These are phyloP conservation scores for Diadumene lineata DNA, from an alignment of 92 coral and sea anemone species.

Conservation along the genomic window DNA sequence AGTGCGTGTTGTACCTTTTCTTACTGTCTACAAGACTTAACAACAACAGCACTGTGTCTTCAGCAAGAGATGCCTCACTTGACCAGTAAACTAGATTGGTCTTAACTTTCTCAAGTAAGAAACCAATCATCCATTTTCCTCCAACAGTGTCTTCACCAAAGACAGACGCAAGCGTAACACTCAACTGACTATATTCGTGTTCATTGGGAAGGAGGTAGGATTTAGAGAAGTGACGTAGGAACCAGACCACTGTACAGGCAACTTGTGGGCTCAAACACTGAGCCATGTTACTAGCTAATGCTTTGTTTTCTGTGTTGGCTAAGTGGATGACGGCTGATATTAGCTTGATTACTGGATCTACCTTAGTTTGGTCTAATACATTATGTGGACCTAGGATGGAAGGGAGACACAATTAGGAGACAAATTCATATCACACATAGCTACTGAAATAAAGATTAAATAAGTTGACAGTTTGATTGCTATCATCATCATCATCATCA, in stretches of 20 bases:
- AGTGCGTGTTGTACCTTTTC: constrained; percentile 53
- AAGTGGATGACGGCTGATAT: constrained; percentile 66
- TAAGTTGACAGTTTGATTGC: too few relatives aligned
- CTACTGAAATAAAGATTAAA: too few relatives aligned
- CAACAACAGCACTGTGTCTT: constrained; percentile 81
- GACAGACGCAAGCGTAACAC: constrained; percentile 63
- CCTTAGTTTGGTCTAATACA: constrained; percentile 40
- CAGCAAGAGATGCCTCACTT: constrained; percentile 81
- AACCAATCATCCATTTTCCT: constrained; percentile 81
- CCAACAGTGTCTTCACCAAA: constrained; percentile 83
- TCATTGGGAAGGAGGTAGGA: constrained; percentile 89
- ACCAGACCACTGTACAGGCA: constrained; percentile 92
- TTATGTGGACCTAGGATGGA: constrained; percentile 42
- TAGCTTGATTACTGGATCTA: constrained; percentile 75
- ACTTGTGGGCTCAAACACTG: constrained; percentile 90
- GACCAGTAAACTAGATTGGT: constrained; percentile 88
- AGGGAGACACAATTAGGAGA: too few relatives aligned
- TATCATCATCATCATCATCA: too few relatives aligned
- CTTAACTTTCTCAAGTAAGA: constrained; percentile 78
- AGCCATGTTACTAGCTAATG: constrained; percentile 69
- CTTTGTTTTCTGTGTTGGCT: constrained; percentile 80
- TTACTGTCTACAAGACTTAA: constrained; percentile 80
- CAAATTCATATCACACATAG: too few relatives aligned
- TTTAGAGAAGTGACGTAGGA: constrained; percentile 76
- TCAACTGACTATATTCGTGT: constrained; percentile 80